phyloP scores from a whole-genome alignment of 2,797 vertebrate species.

The Mus spretus region DNA sequence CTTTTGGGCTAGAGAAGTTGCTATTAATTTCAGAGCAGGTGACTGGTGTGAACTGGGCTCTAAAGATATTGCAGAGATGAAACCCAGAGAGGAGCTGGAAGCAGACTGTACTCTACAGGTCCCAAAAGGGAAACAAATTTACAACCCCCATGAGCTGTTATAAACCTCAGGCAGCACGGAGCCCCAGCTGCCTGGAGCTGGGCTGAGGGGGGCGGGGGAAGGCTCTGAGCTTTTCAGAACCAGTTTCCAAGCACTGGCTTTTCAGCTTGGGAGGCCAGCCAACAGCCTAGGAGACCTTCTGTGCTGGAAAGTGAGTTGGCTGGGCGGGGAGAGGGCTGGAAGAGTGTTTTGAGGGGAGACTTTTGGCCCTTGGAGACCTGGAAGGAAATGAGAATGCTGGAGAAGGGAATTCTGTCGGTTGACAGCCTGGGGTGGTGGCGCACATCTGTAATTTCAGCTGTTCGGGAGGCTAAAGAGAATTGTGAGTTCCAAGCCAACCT shows the following conservation, averaged over 20 bases:
- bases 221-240: background rate
- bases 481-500: background rate
- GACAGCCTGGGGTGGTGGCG: background rate
- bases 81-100: constrained; percentile 14
- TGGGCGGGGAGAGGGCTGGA: background rate
- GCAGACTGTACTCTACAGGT: background rate
- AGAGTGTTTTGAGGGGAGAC: background rate
- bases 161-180: constrained; percentile 65
- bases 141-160: constrained; percentile 67
- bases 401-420: constrained; percentile 21
- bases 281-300: constrained; percentile 76
- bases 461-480: background rate
- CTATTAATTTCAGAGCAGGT: constrained; percentile 11
- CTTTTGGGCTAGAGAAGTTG: background rate
- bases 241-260: constrained; percentile 49
- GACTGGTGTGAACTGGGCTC: background rate
- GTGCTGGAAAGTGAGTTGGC: constrained; percentile 69
- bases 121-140: constrained; percentile 76
- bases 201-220: background rate
- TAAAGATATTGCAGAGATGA: background rate
- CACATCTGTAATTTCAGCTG: background rate
- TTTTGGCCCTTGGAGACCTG: constrained; percentile 24
- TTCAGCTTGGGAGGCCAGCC: constrained; percentile 69
- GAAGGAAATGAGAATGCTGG: constrained; percentile 40
- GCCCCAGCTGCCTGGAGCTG: constrained; percentile 63